These are phyloP conservation scores for Dromius quadrimaculatus DNA, from an alignment of 2,888 invertebrate genomes.

Conservation along the genomic window DNA sequence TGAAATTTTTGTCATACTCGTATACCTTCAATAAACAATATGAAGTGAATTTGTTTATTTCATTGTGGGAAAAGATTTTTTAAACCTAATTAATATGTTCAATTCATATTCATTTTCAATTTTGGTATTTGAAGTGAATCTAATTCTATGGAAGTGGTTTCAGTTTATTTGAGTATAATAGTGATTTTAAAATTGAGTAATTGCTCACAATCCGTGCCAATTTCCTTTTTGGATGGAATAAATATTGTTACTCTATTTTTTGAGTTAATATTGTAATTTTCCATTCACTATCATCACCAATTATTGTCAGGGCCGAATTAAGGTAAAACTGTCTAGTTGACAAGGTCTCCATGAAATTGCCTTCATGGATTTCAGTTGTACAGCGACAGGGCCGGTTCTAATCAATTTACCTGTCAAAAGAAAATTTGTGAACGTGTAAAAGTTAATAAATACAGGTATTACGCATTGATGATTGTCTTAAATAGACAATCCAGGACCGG, in stretches of 20 bases:
- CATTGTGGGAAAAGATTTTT: too few species aligned
- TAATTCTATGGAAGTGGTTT: not conserved
- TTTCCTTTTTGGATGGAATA: too few species aligned
- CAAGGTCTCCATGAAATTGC: conserved; percentile 1
- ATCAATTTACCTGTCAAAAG: conserved; percentile 20
- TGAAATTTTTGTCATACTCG: too few species aligned
- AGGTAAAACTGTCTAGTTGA: not conserved
- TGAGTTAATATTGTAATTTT: not conserved
- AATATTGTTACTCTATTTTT: not conserved
- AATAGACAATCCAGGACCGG: conserved; percentile 23
- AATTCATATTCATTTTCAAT: too few species aligned
- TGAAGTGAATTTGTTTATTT: too few species aligned
- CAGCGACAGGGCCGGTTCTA: not conserved
- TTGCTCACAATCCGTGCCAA: too few species aligned
- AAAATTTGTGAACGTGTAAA: conserved; percentile 10
- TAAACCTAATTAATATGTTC: too few species aligned
- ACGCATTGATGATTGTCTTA: conserved; percentile 26
- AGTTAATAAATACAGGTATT: conserved; percentile 7
- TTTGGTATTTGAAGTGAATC: not conserved
- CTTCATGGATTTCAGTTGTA: conserved; percentile 12
- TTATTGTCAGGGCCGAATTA: conserved; percentile 7
- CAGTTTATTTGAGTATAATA: not conserved
- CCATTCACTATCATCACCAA: not conserved
- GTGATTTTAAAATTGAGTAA: too few species aligned
- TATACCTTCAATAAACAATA: too few species aligned